These are phyloP conservation scores for Spea hammondii DNA, from an alignment of 2,797 vertebrate genomes.

Conservation along the genomic window DNA sequence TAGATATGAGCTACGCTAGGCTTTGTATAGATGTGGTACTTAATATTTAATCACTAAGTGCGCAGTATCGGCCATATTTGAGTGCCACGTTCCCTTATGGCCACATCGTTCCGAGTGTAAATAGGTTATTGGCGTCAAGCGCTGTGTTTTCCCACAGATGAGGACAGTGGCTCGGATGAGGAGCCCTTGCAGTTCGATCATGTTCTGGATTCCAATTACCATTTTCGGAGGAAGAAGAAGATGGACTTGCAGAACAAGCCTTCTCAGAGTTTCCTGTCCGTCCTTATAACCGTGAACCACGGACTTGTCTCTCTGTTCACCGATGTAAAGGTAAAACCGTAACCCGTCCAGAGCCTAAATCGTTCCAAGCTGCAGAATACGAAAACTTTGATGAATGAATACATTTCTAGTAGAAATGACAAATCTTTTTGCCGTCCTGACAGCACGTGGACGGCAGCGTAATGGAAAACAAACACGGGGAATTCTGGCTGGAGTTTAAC, in stretches of 20 bases:
- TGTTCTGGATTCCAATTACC: slow-evolving; percentile 78
- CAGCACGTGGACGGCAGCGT: slow-evolving; percentile 80
- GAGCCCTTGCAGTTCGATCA: slow-evolving; percentile 86
- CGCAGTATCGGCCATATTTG: no score
- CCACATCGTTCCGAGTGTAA: neutral
- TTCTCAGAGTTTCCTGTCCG: slow-evolving; percentile 89
- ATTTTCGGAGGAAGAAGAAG: slow-evolving; percentile 87
- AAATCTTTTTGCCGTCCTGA: neutral
- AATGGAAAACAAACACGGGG: slow-evolving; percentile 84
- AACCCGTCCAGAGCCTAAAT: no score
- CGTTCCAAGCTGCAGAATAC: no score
- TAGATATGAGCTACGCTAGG: no score
- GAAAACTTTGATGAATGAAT: no score
- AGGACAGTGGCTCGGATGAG: slow-evolving; percentile 94
- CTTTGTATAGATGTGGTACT: no score
- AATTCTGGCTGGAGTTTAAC: slow-evolving; percentile 93
- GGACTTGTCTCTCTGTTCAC: slow-evolving; percentile 85
- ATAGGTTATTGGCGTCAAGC: neutral
- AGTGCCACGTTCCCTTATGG: no score
- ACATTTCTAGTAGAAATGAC: neutral
- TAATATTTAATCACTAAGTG: no score
- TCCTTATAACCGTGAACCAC: slow-evolving; percentile 85
- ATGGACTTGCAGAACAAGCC: slow-evolving; percentile 82
- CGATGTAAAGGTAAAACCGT: slow-evolving; percentile 78
- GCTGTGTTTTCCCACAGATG: slow-evolving; percentile 70